Evolutionary conservation across 2,113 vertebrate genomes (phyloP).

Genomic region (Tragelaphus imberbis): DNA sequence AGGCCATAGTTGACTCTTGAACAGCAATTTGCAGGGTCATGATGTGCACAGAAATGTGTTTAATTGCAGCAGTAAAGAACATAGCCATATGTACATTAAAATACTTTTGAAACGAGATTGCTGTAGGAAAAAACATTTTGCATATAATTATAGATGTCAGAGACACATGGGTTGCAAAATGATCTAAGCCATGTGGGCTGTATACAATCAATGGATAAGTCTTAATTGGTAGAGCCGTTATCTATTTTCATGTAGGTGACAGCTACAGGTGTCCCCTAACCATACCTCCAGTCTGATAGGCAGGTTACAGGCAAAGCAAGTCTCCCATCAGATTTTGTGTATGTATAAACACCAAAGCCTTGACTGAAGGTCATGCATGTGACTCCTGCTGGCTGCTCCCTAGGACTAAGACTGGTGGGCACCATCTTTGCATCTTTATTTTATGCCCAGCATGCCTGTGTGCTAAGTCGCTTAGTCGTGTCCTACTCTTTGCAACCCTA

Average conservation of each 20-base stretch:
- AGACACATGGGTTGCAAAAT: not conserved
- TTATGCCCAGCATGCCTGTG: not conserved
- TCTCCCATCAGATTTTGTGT: not conserved
- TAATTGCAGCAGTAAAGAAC: not conserved
- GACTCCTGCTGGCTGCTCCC: not conserved
- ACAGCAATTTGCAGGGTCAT: not conserved
- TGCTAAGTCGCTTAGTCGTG: fast-evolving
- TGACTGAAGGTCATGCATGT: not conserved
- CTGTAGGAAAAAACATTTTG: not conserved
- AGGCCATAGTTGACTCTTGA: not conserved
- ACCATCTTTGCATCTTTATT: not conserved
- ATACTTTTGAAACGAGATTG: not conserved
- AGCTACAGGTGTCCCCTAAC: not conserved
- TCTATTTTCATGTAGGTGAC: not conserved
- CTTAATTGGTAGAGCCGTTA: not conserved
- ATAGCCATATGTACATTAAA: not conserved
- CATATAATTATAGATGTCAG: not conserved
- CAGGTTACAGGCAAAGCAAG: not conserved
- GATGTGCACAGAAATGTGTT: not conserved
- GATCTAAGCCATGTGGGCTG: not conserved
- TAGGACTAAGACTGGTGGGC: not conserved
- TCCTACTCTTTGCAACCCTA: not conserved
- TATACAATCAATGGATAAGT: not conserved
- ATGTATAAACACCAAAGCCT: not conserved
- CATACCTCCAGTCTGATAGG: not conserved